Evolutionary conservation across 1,140 invertebrate species (phyloP).

Genomic region (Popillia japonica): DNA sequence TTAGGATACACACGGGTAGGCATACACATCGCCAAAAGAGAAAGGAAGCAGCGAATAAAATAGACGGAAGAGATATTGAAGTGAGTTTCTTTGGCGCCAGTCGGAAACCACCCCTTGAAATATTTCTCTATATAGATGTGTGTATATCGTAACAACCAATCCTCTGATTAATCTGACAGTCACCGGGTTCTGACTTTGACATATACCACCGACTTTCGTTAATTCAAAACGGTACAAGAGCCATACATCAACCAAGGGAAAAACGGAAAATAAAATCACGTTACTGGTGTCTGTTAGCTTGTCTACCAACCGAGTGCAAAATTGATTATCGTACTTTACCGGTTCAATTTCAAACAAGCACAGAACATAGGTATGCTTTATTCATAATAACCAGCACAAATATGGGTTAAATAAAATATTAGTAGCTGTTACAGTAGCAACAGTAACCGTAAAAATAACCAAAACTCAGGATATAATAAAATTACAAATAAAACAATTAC

Average conservation of each 20-base stretch:
- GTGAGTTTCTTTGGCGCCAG: slow-evolving; percentile 1
- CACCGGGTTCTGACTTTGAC: slow-evolving; percentile 27
- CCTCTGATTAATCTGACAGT: slow-evolving; percentile 30
- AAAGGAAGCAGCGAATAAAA: slow-evolving; percentile 8
- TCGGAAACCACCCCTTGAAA: neutral
- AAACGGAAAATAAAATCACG: slow-evolving; percentile 31
- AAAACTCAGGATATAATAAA: too few species aligned
- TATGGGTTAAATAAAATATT: too few species aligned
- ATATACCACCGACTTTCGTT: slow-evolving; percentile 29
- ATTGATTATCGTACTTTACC: neutral
- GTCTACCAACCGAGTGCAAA: neutral
- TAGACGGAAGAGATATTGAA: neutral
- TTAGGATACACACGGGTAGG: neutral
- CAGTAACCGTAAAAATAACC: too few species aligned
- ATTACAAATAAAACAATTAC: too few species aligned
- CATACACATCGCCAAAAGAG: neutral
- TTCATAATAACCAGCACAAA: too few species aligned
- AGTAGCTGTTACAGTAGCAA: too few species aligned
- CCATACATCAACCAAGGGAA: slow-evolving; percentile 2
- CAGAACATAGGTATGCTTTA: neutral
- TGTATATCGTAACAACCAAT: neutral
- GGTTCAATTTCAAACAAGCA: neutral
- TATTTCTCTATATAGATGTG: slow-evolving; percentile 14
- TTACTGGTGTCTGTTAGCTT: neutral
- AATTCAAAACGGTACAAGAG: slow-evolving; percentile 33